Evolutionary conservation across 2,797 vertebrate species (phyloP).

Genomic region (Columba guinea): DNA sequence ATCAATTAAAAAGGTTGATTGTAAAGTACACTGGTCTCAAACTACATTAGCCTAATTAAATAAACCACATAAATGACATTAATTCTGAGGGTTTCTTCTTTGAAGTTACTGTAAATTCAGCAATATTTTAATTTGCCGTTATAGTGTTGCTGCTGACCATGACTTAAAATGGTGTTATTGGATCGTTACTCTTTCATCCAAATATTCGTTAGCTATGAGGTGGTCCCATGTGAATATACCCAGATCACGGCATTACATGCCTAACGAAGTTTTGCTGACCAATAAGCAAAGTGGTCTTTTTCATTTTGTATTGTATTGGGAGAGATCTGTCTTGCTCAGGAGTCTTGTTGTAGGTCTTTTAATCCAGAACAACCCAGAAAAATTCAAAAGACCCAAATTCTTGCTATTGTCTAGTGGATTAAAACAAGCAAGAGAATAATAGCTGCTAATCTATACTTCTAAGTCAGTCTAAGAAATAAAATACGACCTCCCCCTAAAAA

Average conservation of each 20-base stretch:
- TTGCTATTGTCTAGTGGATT: neutral
- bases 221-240: neutral
- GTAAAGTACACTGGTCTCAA: neutral
- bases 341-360: neutral
- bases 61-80: neutral
- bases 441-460: neutral
- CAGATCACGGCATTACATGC: neutral
- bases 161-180: neutral
- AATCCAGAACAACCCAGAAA: neutral
- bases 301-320: neutral
- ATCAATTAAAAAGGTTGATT: neutral
- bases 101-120: constrained; percentile 18
- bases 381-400: neutral
- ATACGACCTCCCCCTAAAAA: neutral
- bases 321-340: neutral
- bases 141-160: neutral
- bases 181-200: neutral
- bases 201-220: neutral
- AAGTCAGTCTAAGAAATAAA: neutral
- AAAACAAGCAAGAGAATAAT: neutral
- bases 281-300: neutral
- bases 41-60: constrained; percentile 2
- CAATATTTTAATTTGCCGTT: constrained; percentile 13
- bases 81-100: neutral
- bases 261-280: neutral